phyloP scores from a whole-genome alignment of 2,888 invertebrate genomes.

The Acrobasis repandana region DNA sequence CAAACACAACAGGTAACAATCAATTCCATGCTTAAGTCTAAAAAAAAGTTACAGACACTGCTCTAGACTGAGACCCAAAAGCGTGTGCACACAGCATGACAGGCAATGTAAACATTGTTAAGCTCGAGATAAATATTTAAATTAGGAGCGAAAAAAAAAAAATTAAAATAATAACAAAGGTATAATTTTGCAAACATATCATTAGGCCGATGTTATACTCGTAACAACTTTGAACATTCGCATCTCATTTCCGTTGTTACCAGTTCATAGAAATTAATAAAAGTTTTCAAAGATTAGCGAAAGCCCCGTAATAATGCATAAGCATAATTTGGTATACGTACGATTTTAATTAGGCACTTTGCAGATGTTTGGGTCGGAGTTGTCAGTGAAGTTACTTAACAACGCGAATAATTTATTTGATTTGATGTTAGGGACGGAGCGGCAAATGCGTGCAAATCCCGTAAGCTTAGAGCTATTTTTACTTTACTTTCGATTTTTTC shows the following conservation, averaged over 20 bases:
- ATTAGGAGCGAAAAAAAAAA: too few relatives aligned
- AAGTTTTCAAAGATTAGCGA: conserved; percentile 2
- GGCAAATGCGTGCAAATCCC: conserved; percentile 3
- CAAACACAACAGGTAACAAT: too few relatives aligned
- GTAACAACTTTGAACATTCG: neutral
- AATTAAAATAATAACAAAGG: neutral
- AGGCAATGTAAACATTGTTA: too few relatives aligned
- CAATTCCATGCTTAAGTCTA: too few relatives aligned
- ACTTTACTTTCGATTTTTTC: neutral
- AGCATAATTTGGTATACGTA: conserved; percentile 9
- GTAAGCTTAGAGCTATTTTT: neutral
- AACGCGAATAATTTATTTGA: conserved; percentile 23
- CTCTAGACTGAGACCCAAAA: too few relatives aligned
- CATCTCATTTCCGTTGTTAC: conserved; percentile 1
- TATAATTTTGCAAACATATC: neutral
- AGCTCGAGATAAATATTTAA: too few relatives aligned
- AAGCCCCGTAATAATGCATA: conserved; percentile 8
- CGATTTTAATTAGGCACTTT: conserved; percentile 20
- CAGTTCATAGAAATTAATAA: conserved; percentile 14
- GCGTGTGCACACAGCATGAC: too few relatives aligned
- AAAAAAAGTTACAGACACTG: too few relatives aligned
- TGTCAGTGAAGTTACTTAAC: conserved; percentile 20
- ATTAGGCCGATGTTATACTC: neutral
- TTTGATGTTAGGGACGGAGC: conserved; percentile 9
- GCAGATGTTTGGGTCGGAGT: conserved; percentile 9